Percentiles rank a stretch among this genome's conserved stretches.
Conservation (phyloP, 92 coral and sea anemone genomes). For the Virgularia gustaviana region DNA sequence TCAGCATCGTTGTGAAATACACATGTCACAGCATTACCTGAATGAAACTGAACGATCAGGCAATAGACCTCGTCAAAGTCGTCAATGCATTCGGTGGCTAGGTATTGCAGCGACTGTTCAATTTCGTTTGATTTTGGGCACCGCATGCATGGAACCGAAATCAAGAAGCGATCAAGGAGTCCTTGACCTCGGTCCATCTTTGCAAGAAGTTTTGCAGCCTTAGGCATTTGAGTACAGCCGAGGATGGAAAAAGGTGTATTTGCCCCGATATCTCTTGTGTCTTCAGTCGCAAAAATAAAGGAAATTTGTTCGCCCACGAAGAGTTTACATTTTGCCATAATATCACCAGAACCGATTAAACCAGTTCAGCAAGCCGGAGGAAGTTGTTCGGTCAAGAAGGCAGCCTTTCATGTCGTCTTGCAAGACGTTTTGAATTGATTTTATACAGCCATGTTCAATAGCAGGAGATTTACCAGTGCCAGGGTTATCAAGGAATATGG, state of each 20-base stretch:
- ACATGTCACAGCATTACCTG: neutral
- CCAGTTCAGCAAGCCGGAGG: constrained; percentile 46
- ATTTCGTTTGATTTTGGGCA: constrained; percentile 16
- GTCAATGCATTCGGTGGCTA: neutral
- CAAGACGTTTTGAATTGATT: constrained; percentile 23
- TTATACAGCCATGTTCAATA: constrained; percentile 23
- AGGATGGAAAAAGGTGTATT: neutral
- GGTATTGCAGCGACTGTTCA: neutral
- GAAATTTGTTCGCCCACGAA: constrained; percentile 42
- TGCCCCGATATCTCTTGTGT: neutral
- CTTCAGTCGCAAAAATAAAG: constrained; percentile 43
- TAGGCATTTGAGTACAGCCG: no score
- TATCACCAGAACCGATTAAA: constrained; percentile 41
- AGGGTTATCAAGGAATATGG: constrained; percentile 41
- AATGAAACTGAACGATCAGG: neutral
- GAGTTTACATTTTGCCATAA: constrained; percentile 31
- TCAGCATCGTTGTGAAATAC: neutral
- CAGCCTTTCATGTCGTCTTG: constrained; percentile 25
- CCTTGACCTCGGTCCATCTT: neutral
- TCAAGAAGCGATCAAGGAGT: constrained; percentile 5
- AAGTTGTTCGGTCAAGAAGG: constrained; percentile 48
- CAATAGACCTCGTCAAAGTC: neutral
- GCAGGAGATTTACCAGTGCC: constrained; percentile 54
- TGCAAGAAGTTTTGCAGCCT: neutral
- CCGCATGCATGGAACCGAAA: constrained; percentile 9